Evolutionary conservation across 1,140 invertebrate genomes (phyloP).

Genomic region (Varroa destructor): DNA sequence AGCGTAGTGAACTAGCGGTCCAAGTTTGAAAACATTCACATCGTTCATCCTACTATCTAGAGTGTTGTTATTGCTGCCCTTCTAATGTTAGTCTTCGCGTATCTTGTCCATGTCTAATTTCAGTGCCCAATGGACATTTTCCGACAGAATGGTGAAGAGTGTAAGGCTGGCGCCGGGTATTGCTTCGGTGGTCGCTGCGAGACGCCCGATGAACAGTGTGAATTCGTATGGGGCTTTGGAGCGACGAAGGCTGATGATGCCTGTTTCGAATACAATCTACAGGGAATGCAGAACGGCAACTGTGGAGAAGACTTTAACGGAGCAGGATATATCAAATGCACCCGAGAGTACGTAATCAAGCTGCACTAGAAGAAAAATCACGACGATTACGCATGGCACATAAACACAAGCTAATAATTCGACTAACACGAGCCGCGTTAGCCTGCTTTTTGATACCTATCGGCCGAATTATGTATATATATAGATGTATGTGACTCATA

Average conservation of each 20-base stretch:
- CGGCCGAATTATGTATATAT: not conserved
- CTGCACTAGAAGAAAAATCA: not conserved
- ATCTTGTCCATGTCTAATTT: slow-evolving; percentile 26
- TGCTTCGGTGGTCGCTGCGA: slow-evolving; percentile 85
- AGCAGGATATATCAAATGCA: slow-evolving; percentile 63
- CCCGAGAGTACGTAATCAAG: slow-evolving; percentile 56
- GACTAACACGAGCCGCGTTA: not conserved
- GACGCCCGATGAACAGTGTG: slow-evolving; percentile 68
- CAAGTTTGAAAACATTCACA: too few relatives aligned
- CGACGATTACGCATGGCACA: not conserved
- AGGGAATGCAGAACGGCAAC: slow-evolving; percentile 80
- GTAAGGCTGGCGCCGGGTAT: slow-evolving; percentile 55
- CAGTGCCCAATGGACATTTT: slow-evolving; percentile 73
- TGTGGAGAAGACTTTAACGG: slow-evolving; percentile 67
- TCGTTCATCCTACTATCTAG: too few relatives aligned
- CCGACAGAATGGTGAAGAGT: slow-evolving; percentile 76
- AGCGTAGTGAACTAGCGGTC: too few relatives aligned
- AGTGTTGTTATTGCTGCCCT: too few relatives aligned
- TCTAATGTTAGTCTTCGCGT: not conserved
- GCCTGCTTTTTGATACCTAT: too few relatives aligned
- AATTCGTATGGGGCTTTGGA: slow-evolving; percentile 72
- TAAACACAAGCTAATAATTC: slow-evolving; percentile 1
- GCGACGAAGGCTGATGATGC: slow-evolving; percentile 53
- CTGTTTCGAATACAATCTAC: slow-evolving; percentile 86
- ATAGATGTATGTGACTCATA: slow-evolving; percentile 6